phyloP scores from a whole-genome alignment of 1,140 invertebrate genomes.

The Chymomyza costata region DNA sequence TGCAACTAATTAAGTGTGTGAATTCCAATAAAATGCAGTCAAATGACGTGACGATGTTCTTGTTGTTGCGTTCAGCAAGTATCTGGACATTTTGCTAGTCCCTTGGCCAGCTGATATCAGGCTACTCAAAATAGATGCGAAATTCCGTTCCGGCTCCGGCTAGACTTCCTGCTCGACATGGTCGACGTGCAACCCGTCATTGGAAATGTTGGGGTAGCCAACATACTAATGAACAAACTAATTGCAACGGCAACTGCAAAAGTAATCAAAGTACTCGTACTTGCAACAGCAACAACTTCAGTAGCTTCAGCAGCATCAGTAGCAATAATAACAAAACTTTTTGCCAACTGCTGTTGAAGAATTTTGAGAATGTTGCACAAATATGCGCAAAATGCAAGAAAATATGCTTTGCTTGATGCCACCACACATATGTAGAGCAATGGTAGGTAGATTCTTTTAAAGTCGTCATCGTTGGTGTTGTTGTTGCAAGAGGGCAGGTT shows the following conservation, averaged over 20 bases:
- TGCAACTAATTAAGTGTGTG: constrained; percentile 66
- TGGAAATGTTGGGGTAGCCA: constrained; percentile 25
- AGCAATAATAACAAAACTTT: constrained; percentile 71
- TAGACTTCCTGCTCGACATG: too few species aligned
- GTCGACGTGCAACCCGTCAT: too few species aligned
- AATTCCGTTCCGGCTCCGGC: too few species aligned
- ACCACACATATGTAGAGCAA: constrained; percentile 11
- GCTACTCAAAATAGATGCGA: too few species aligned
- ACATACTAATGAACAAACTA: constrained; percentile 71
- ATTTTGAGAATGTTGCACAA: constrained; percentile 71
- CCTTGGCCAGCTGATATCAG: constrained; percentile 7
- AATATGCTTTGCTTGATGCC: constrained; percentile 51
- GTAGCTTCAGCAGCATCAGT: constrained; percentile 26
- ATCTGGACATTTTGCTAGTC: constrained; percentile 5
- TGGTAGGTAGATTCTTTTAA: constrained; percentile 39
- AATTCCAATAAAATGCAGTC: constrained; percentile 48
- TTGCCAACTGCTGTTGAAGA: constrained; percentile 41
- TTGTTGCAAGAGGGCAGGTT: too few species aligned
- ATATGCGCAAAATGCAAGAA: constrained; percentile 69
- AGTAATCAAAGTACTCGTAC: constrained; percentile 65
- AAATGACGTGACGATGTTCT: too few species aligned
- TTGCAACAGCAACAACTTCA: background rate
- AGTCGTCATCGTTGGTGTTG: constrained; percentile 42
- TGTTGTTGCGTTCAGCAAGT: background rate
- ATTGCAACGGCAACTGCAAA: constrained; percentile 71